These are phyloP conservation scores for Sus cebifrons DNA, from an alignment of 2,797 vertebrate species.

Conservation along the genomic window DNA sequence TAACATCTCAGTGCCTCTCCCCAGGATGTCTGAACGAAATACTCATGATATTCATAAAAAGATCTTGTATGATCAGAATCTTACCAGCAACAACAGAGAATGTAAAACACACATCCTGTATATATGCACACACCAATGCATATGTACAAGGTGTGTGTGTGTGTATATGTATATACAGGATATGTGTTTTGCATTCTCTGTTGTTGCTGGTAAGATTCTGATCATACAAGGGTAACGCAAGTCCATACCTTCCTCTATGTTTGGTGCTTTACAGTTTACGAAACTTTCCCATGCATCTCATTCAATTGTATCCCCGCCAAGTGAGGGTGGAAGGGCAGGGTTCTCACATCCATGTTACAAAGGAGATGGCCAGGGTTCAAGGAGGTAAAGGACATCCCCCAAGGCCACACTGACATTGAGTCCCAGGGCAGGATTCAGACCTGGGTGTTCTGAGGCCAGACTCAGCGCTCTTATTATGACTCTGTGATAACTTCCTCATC, in stretches of 20 bases:
- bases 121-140: no score
- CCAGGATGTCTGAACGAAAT: background rate
- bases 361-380: background rate
- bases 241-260: background rate
- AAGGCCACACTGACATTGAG: background rate
- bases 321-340: background rate
- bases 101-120: background rate
- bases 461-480: rapidly evolving
- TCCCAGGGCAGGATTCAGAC: background rate
- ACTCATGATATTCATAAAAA: background rate
- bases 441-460: background rate
- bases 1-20: background rate
- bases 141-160: no score
- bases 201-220: no score
- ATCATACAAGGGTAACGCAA: no score
- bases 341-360: background rate
- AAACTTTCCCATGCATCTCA: background rate
- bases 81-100: background rate
- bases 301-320: background rate
- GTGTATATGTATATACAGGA: no score
- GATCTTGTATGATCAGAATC: background rate
- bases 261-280: background rate
- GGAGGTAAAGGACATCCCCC: background rate
- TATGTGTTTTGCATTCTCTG: no score
- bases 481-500: no score